A percentile compares a stretch with the other conserved stretches of the same genome.
Evolutionary conservation across 2,888 invertebrate genomes (phyloP).

Genomic region (Drosophila peninsularis): DNA sequence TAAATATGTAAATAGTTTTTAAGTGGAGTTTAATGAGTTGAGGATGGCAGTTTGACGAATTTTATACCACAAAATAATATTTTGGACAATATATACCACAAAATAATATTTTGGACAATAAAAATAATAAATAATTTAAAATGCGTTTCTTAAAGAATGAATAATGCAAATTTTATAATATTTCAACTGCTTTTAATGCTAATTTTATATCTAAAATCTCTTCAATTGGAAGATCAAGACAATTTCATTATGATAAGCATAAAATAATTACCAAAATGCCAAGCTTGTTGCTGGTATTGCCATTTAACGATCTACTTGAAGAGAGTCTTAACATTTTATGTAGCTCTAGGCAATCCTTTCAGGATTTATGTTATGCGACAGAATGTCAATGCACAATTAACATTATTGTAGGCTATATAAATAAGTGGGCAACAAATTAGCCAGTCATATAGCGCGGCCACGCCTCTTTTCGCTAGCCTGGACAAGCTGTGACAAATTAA

Average conservation of each 20-base stretch:
- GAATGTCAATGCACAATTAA: conserved; percentile 40
- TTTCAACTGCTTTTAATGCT: not conserved
- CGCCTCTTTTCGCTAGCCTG: not conserved
- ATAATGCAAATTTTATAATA: not conserved
- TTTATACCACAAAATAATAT: not conserved
- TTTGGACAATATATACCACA: too few species aligned
- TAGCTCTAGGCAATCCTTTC: conserved; percentile 35
- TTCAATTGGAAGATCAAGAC: not conserved
- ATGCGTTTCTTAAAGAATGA: too few species aligned
- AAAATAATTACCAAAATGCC: not conserved
- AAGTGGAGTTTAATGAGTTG: not conserved
- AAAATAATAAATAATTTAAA: too few species aligned
- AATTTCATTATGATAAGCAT: not conserved
- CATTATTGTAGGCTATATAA: conserved; percentile 49
- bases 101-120: not conserved
- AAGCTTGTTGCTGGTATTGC: not conserved
- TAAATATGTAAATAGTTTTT: not conserved
- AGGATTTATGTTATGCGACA: conserved; percentile 25
- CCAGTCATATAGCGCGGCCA: not conserved
- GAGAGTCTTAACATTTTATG: conserved; percentile 9
- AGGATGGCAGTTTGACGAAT: not conserved
- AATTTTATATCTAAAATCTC: not conserved
- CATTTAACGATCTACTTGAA: conserved; percentile 12
- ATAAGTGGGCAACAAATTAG: conserved; percentile 57
- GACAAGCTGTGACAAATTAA: conserved; percentile 61